Percentiles rank a stretch among this genome's conserved stretches.
phyloP scores from a whole-genome alignment of 2,797 vertebrate genomes.

The Poecilia velifera region DNA sequence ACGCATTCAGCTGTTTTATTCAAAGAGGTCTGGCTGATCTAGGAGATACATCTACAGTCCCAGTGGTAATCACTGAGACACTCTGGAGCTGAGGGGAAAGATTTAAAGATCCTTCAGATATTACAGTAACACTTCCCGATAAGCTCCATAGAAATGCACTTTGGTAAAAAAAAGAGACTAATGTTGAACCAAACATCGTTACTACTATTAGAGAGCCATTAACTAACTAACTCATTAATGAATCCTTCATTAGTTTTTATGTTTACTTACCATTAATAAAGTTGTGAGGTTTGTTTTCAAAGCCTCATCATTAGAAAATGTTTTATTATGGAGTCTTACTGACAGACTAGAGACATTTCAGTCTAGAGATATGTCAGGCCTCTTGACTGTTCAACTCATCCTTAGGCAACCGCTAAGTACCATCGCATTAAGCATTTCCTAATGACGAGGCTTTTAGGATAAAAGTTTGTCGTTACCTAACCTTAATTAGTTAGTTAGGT shows the following conservation, averaged over 20 bases:
- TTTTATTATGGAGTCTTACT: neutral
- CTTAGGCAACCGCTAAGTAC: neutral
- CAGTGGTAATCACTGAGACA: neutral
- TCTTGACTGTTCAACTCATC: neutral
- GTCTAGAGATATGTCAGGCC: neutral
- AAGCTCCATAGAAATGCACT: neutral
- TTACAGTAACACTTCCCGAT: neutral
- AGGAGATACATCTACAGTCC: neutral
- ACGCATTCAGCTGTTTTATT: slow-evolving; percentile 9
- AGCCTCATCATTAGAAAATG: neutral
- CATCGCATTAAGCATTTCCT: neutral
- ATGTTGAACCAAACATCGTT: neutral
- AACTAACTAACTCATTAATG: neutral
- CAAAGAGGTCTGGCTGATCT: slow-evolving; percentile 12
- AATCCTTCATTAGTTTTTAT: neutral
- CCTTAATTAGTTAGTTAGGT: neutral
- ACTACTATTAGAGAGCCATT: too few relatives aligned
- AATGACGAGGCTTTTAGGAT: neutral
- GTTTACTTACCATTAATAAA: neutral
- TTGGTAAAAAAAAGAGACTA: neutral
- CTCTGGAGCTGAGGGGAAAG: neutral
- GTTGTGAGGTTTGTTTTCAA: neutral
- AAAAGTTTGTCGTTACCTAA: neutral
- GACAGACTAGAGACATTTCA: neutral
- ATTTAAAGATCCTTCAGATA: neutral